These are phyloP conservation scores for Eulemur rubriventer DNA, from an alignment of 2,797 vertebrate species.

Conservation along the genomic window DNA sequence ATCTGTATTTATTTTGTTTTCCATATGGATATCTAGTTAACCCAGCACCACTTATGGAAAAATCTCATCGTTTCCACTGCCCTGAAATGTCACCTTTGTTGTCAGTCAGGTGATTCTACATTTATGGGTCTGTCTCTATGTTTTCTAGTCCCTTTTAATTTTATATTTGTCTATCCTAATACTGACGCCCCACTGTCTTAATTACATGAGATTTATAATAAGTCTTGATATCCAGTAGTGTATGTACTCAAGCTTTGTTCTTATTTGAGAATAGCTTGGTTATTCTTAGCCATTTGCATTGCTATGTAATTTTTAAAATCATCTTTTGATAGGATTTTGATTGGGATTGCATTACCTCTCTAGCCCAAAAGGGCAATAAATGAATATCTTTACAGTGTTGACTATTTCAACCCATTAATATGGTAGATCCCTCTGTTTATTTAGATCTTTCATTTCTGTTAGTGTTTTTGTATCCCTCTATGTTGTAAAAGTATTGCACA, in stretches of 20 bases:
- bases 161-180: neutral
- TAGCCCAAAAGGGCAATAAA: neutral
- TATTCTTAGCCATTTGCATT: constrained; percentile 39
- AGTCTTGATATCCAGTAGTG: neutral
- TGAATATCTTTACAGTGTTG: constrained; percentile 1
- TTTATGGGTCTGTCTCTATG: neutral
- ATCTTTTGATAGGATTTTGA: constrained; percentile 31
- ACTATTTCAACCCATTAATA: neutral
- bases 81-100: neutral
- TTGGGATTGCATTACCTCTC: neutral
- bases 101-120: neutral
- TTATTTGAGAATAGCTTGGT: constrained; percentile 30
- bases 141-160: neutral
- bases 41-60: neutral
- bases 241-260: neutral
- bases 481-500: neutral
- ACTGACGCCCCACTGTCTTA: neutral
- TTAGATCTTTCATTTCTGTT: neutral
- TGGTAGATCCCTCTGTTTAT: neutral
- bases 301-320: neutral
- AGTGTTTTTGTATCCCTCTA: neutral
- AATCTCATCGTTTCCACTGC: neutral
- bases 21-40: neutral
- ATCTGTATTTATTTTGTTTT: constrained; percentile 19
- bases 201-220: constrained; percentile 27